Percentiles rank a stretch among this genome's conserved stretches.
These are phyloP conservation scores for Athetis lepigone DNA, from an alignment of 2,888 invertebrate genomes.

Conservation along the genomic window DNA sequence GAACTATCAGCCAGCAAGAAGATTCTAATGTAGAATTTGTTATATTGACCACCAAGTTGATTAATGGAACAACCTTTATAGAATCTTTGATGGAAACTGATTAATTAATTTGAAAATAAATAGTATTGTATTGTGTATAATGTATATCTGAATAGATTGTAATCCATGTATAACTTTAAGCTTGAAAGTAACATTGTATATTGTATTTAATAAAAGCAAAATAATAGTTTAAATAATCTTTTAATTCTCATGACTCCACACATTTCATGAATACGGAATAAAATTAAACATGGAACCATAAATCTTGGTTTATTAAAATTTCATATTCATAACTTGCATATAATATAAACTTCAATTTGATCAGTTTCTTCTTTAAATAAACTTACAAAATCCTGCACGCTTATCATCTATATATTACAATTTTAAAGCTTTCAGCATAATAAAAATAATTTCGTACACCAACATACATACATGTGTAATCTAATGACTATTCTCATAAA, in stretches of 20 bases:
- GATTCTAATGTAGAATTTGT: conserved; percentile 97
- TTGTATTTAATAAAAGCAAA: conserved; percentile 64
- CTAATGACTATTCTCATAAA: conserved; percentile 87
- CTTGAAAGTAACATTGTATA: conserved; percentile 35
- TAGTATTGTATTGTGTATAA: too few species aligned
- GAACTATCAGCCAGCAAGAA: conserved; percentile 94
- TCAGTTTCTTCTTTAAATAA: conserved; percentile 87
- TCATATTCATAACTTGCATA: conserved; percentile 88
- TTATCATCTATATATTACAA: conserved; percentile 89
- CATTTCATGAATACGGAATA: conserved; percentile 69
- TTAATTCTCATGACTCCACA: conserved; percentile 71
- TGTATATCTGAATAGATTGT: conserved; percentile 17
- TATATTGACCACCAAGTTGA: conserved; percentile 97
- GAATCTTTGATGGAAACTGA: conserved; percentile 92
- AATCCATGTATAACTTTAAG: conserved; percentile 23
- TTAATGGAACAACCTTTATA: conserved; percentile 97
- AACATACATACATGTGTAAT: conserved; percentile 66
- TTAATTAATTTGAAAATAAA: conserved; percentile 38
- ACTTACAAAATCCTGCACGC: conserved; percentile 88
- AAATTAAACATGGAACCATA: conserved; percentile 80
- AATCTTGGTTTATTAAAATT: conserved; percentile 87
- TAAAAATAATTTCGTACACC: conserved; percentile 85
- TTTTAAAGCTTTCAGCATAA: conserved; percentile 90
- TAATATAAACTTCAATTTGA: conserved; percentile 88
- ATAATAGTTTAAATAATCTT: conserved; percentile 69